Base-by-base conservation (phyloP, 2,113 vertebrate genomes). In the Bubo blakistoni region DNA sequence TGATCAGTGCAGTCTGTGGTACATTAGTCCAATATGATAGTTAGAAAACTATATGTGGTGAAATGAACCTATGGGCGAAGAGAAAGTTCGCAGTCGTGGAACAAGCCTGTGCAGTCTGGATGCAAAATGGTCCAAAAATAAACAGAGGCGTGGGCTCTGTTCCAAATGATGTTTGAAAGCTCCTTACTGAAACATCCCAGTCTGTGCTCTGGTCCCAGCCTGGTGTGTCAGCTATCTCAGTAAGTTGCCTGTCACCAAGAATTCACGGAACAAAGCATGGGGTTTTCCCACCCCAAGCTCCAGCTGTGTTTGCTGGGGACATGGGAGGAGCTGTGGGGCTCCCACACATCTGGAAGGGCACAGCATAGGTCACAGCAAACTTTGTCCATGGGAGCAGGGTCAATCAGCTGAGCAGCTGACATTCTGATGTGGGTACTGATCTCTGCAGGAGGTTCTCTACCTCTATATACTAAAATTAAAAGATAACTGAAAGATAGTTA, bases 291-390 rank as follows among this genome's bases (percentile, higher is more conserved):
- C 20, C 5, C 5, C 13, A 51, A 27, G 10, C 1, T 0, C 11
- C 10, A 7, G 7, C 5, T 69, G 10, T 32, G 18, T 67, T 58
- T 58, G 7, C 13, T 55, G 36, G 8, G 22, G n/a, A 34, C 25
- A 36, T 0, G 2, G 34, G 44, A 62, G 36, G 42, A 79, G 8
- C 38, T 65, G 44, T 1, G 2, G 40, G 54, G 6, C 16, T 73
- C 40, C 15, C 36, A 57, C 2, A 3, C 6, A 14, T 0, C 0
- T 3, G 9, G 25, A 62, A 47, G 32, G 36, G 6, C 19, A 26
- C 8, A 13, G 7, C 46, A 8, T 17, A 22, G 9, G 13, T 55
- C 20, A 36, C 5, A 30, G 30, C 11, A 87, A 58, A 7, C 2
- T 57, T 69, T 61, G 27, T 59, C 25, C 8, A 1, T 32, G 16